Evolutionary conservation across 2,797 vertebrate species (phyloP), one percentile per base, ranked within the genome.

Genomic region (Enteromius fasciolatus): DNA sequence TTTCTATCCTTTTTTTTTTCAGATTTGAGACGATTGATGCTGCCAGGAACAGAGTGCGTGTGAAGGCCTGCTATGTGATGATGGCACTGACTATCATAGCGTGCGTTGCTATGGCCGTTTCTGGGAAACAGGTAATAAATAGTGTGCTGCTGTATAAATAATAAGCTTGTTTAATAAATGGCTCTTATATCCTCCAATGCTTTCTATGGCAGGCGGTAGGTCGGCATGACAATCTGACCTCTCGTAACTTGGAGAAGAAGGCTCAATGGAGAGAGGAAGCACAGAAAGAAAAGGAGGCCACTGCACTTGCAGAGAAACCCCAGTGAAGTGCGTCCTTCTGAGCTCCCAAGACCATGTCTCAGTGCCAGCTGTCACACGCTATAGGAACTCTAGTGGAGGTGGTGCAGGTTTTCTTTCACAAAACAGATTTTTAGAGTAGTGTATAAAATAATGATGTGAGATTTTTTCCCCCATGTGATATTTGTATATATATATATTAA

Each of bases 1-100:
- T 31, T 31, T 31, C 28, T 41, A 33, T 33, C 4, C 31, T 33
- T 33, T 41, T 5, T 44, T 5, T 44, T 50, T 76, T 11, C 78
- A 99, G 98, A 89, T 93, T 92, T 86, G 96, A 98, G 74, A 95
- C 92, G 92, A 87, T 99, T 9, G 93, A 96, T 73, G 92, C 92
- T 64, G 96, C 98, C 1, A 96, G 95, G 87, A 97, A 95, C 90
- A 96, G 84, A 78, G 2, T 96, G 17, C 90, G 96, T 63, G 94
- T 99, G 86, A 98, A 95, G 91, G 80, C 87, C 69, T 95, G 96
- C 91, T 97, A 96, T 1, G 0, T 91, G 1, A 99, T 99, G 97
- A 97, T 98, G 0, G 91, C 33, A 0, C 0, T 91, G 85, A 96
- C 97, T 2, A 36, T 98, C 25, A 0, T 61, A 0, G 94, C 94